phyloP scores from a whole-genome alignment of 64 coral and sea anemone genomes.

The Exaiptasia diaphana region DNA sequence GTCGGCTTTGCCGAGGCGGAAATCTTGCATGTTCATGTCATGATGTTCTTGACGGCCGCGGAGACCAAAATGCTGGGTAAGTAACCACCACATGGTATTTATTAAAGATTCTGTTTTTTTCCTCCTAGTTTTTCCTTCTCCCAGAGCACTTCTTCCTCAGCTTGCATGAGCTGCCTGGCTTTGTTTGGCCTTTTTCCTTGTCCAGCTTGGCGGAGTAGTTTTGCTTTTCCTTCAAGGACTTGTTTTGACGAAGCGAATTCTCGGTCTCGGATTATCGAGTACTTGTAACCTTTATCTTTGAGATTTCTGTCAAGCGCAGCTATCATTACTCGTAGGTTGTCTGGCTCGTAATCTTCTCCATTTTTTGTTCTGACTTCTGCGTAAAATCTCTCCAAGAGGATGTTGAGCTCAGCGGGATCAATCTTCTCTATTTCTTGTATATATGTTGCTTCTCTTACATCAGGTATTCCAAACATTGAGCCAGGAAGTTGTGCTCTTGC shows the following conservation, averaged over 20 bases:
- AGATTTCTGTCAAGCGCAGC: neutral
- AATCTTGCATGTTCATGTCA: constrained; percentile 37
- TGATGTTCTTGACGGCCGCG: constrained; percentile 33
- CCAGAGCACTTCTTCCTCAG: constrained; percentile 12
- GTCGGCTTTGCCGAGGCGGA: neutral
- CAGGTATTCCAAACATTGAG: constrained; percentile 50
- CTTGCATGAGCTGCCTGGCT: neutral
- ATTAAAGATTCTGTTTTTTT: neutral
- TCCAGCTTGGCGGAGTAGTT: neutral
- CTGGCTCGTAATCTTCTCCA: constrained; percentile 8
- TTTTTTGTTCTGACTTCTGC: neutral
- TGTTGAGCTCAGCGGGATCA: constrained; percentile 31
- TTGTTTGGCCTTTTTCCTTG: constrained; percentile 12
- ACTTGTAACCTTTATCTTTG: neutral
- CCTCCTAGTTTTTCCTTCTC: neutral
- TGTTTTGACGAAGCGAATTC: constrained; percentile 17
- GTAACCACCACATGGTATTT: constrained; percentile 41
- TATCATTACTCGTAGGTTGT: constrained; percentile 1
- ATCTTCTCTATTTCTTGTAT: constrained; percentile 14
- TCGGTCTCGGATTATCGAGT: constrained; percentile 4
- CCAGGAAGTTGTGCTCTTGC: constrained; percentile 31
- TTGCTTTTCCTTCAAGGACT: constrained; percentile 23
- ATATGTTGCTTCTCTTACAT: constrained; percentile 3
- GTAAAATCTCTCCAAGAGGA: constrained; percentile 6
- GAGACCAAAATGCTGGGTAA: constrained; percentile 41